phyloP scores from a whole-genome alignment of 2,113 vertebrate genomes.

The Passer domesticus region DNA sequence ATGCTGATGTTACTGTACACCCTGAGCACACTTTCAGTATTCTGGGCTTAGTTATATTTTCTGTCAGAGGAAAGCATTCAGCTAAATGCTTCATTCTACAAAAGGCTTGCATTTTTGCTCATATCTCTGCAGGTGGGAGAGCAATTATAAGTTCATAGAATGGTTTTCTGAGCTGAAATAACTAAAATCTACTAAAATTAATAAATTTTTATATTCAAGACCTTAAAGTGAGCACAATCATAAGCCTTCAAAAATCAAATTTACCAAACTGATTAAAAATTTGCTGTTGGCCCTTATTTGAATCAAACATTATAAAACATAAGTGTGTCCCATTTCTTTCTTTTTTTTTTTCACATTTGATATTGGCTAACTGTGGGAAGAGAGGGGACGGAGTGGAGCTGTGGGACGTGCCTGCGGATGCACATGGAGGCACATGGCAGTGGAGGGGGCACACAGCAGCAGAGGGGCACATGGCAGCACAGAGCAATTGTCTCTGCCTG shows the following conservation, averaged over 20 bases:
- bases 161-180: background rate
- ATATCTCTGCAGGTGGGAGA: background rate
- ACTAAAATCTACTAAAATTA: background rate
- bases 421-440: too few relatives aligned
- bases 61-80: background rate
- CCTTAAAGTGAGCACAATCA: background rate
- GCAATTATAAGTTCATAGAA: background rate
- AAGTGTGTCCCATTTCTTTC: background rate
- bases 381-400: background rate
- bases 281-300: background rate
- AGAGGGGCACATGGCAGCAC: background rate
- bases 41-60: background rate
- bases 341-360: fast-evolving
- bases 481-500: background rate
- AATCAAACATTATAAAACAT: background rate
- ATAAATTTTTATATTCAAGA: background rate
- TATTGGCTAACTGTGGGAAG: background rate
- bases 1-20: background rate
- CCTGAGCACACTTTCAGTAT: background rate
- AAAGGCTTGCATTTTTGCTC: background rate
- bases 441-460: too few relatives aligned
- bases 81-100: background rate
- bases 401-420: background rate
- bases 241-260: background rate
- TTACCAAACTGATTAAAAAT: background rate